A percentile compares a stretch with the other conserved stretches of the same genome.
Evolutionary conservation across 2,797 vertebrate genomes (phyloP).

Genomic region (Myoxocephalus aenaeus): DNA sequence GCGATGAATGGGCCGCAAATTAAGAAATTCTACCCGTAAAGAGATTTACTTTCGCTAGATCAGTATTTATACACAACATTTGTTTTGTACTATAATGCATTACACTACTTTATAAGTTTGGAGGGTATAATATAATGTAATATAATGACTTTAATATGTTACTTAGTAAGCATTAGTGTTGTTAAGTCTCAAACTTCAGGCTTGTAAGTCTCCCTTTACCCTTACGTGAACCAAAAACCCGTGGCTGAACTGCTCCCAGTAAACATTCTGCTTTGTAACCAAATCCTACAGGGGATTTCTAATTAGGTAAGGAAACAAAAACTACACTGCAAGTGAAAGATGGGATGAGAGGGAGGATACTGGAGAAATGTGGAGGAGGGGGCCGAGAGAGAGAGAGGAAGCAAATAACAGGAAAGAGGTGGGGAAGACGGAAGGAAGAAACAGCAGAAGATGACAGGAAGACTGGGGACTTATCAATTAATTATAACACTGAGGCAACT

Average conservation of each 20-base stretch:
- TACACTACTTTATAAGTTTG: slow-evolving; percentile 21
- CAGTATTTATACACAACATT: too few species aligned
- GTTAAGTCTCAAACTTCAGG: slow-evolving; percentile 45
- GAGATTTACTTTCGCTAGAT: slow-evolving; percentile 4
- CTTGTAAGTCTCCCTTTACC: slow-evolving; percentile 30
- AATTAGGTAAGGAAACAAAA: slow-evolving; percentile 78
- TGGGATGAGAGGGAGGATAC: slow-evolving; percentile 38
- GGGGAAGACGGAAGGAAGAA: slow-evolving; percentile 43
- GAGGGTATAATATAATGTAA: slow-evolving; percentile 3
- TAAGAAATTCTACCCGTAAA: slow-evolving; percentile 24
- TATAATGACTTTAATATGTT: slow-evolving; percentile 19
- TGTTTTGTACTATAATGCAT: not conserved
- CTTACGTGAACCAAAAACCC: slow-evolving; percentile 76
- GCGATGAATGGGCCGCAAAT: slow-evolving; percentile 38
- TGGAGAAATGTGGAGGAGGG: slow-evolving; percentile 44
- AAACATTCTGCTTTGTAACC: slow-evolving; percentile 73
- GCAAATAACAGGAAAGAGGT: slow-evolving; percentile 49
- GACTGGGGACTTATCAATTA: slow-evolving; percentile 66
- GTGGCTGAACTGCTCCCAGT: slow-evolving; percentile 70
- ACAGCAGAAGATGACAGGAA: slow-evolving; percentile 56
- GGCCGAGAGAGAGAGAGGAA: slow-evolving; percentile 47
- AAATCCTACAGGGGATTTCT: slow-evolving; percentile 74
- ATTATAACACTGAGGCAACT: slow-evolving; percentile 40
- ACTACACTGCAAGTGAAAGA: slow-evolving; percentile 44
- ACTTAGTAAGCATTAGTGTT: slow-evolving; percentile 45